phyloP scores from a whole-genome alignment of 2,113 vertebrate species.

The Antennarius striatus region DNA sequence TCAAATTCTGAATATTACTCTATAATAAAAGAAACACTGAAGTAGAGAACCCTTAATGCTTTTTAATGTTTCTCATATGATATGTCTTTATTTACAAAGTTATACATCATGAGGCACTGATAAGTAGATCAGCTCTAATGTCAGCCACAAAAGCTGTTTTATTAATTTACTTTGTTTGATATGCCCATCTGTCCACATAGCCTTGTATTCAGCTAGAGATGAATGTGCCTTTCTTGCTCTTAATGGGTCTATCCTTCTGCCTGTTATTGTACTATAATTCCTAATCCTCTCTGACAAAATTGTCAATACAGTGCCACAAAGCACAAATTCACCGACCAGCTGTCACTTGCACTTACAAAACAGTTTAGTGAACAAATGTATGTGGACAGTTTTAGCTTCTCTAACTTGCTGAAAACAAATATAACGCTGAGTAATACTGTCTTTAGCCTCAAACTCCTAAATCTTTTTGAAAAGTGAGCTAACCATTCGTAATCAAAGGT shows the following conservation, averaged over 20 bases:
- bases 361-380: not conserved
- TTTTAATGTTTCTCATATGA: constrained; percentile 20
- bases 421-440: not conserved
- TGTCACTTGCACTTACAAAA: not conserved
- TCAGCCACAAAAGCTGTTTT: constrained; percentile 17
- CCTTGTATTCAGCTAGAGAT: constrained; percentile 8
- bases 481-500: too few relatives aligned
- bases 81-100: constrained; percentile 32
- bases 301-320: not conserved
- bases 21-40: not conserved
- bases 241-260: not conserved
- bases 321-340: not conserved
- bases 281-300: not conserved
- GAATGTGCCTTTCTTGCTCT: constrained; percentile 3
- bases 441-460: too few relatives aligned
- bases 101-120: constrained; percentile 20
- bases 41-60: not conserved
- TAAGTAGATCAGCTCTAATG: constrained; percentile 37
- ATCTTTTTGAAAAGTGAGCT: too few relatives aligned
- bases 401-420: not conserved
- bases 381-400: not conserved
- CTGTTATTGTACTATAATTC: not conserved
- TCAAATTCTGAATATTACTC: not conserved
- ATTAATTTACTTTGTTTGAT: constrained; percentile 36
- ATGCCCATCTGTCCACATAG: constrained; percentile 8